A percentile compares a stretch with the other conserved stretches of the same genome.
Conservation (phyloP, 1,140 invertebrate species). For the Calosoma granatense region DNA sequence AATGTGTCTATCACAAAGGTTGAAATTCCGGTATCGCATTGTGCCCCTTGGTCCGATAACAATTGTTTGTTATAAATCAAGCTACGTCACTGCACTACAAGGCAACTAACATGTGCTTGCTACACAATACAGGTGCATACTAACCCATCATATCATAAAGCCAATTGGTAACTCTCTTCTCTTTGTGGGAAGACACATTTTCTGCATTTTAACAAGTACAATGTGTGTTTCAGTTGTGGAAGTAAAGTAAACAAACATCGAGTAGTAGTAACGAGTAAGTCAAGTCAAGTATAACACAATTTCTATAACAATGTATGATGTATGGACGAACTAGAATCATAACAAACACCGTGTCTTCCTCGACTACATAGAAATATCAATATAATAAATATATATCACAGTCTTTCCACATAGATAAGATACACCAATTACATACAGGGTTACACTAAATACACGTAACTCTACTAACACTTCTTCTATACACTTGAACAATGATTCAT, state of each 20-base stretch:
- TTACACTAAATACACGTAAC: conserved; percentile 12
- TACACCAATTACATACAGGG: conserved; percentile 28
- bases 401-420: conserved; percentile 39
- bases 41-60: conserved; percentile 31
- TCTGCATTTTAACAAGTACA: conserved; percentile 42
- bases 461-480: too few relatives aligned
- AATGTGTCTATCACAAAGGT: conserved; percentile 35
- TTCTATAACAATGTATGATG: too few relatives aligned
- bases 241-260: too few relatives aligned
- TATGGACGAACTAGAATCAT: too few relatives aligned
- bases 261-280: too few relatives aligned
- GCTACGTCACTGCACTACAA: conserved; percentile 9
- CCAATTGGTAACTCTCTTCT: conserved; percentile 27
- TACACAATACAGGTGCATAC: conserved; percentile 10
- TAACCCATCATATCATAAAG: conserved; percentile 7
- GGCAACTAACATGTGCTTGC: conserved; percentile 10
- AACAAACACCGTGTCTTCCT: conserved; percentile 19
- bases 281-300: too few relatives aligned
- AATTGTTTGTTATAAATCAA: conserved; percentile 27
- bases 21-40: neutral
- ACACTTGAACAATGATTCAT: too few relatives aligned
- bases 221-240: conserved; percentile 11
- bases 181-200: conserved; percentile 82
- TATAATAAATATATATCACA: too few relatives aligned
- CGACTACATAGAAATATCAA: conserved; percentile 19